Evolutionary conservation across 2,888 invertebrate species (phyloP).

Genomic region (Rhyacophila evoluta): DNA sequence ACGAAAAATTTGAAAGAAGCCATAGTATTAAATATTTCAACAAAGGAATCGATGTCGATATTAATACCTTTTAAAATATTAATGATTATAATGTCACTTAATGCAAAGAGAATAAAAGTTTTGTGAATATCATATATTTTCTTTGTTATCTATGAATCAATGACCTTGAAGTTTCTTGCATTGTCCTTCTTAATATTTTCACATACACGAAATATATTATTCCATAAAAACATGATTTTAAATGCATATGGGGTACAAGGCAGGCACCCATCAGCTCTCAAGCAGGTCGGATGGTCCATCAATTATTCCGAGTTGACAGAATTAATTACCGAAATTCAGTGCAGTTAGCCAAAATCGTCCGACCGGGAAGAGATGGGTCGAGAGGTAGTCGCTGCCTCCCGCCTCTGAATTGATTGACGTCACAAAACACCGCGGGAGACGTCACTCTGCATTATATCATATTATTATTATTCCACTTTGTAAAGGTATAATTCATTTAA

Average conservation of each 20-base stretch:
- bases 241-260: not conserved
- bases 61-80: no score
- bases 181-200: no score
- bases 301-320: constrained; percentile 50
- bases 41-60: no score
- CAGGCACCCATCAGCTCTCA: constrained; percentile 11
- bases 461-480: constrained; percentile 6
- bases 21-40: no score
- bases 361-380: constrained; percentile 12
- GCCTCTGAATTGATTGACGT: constrained; percentile 43
- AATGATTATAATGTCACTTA: no score
- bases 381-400: constrained; percentile 20
- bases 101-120: no score
- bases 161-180: no score
- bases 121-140: no score
- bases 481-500: constrained; percentile 22
- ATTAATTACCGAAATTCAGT: constrained; percentile 49
- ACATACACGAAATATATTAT: no score
- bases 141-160: no score
- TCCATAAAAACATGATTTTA: not conserved
- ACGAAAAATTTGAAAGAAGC: no score
- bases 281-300: constrained; percentile 40
- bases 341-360: constrained; percentile 39
- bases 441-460: constrained; percentile 23
- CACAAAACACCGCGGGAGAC: constrained; percentile 47